Conservation (phyloP, 2,113 vertebrate species). For the Hippocampus guttulatus region DNA sequence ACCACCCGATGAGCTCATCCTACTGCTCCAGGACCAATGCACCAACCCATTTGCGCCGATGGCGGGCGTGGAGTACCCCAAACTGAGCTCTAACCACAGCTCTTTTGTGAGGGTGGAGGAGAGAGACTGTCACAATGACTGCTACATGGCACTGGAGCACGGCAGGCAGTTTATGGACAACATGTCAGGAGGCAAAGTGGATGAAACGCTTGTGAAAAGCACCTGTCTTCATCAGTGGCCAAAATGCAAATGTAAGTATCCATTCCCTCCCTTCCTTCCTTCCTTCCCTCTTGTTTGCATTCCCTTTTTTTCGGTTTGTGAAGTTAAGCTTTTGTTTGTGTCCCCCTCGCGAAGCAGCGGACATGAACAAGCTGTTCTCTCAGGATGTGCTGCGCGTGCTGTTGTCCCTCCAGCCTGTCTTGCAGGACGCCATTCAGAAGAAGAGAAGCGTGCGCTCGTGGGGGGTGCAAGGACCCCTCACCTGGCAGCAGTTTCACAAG, state of each 20-base stretch:
- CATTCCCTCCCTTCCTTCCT: background rate
- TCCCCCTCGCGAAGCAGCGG: slow-evolving; percentile 71
- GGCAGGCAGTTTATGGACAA: slow-evolving; percentile 99
- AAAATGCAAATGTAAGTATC: slow-evolving; percentile 84
- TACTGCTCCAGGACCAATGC: slow-evolving; percentile 94
- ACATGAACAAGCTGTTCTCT: slow-evolving; percentile 92
- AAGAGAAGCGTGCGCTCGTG: slow-evolving; percentile 94
- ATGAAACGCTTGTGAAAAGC: slow-evolving; percentile 94
- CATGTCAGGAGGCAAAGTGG: slow-evolving; percentile 98
- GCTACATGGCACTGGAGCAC: slow-evolving; percentile 95
- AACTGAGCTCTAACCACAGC: slow-evolving; percentile 52
- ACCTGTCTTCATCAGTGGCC: slow-evolving; percentile 97
- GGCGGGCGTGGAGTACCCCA: slow-evolving; percentile 79
- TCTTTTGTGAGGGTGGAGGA: slow-evolving; percentile 87
- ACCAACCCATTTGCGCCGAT: slow-evolving; percentile 94
- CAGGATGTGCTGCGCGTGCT: slow-evolving; percentile 96
- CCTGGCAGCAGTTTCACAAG: slow-evolving; percentile 99
- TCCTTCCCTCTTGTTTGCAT: no score
- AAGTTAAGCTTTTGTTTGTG: background rate
- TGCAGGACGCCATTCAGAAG: slow-evolving; percentile 97
- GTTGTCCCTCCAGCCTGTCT: slow-evolving; percentile 91
- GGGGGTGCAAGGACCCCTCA: slow-evolving; percentile 95
- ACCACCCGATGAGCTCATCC: slow-evolving; percentile 87
- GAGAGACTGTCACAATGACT: slow-evolving; percentile 93
- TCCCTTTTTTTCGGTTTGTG: background rate